Evolutionary conservation across 2,888 invertebrate genomes (phyloP).

Genomic region (Apotomis capreana): DNA sequence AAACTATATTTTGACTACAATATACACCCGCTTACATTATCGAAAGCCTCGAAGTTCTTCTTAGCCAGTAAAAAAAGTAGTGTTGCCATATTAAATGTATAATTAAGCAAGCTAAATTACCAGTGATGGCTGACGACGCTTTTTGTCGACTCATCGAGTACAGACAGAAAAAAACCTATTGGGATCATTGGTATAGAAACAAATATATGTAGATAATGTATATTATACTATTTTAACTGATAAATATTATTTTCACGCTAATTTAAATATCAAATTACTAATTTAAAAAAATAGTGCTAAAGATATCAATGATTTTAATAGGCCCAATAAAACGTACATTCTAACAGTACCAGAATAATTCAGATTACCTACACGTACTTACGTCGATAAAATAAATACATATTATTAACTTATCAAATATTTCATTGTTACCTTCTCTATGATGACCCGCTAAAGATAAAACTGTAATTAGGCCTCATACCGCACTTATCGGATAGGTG

Average conservation of each 20-base stretch:
- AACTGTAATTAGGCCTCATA: constrained; percentile 78
- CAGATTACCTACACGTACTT: constrained; percentile 52
- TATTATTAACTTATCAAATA: constrained; percentile 79
- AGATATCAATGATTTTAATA: background rate
- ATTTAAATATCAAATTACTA: too few relatives aligned
- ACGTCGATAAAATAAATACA: constrained; percentile 56
- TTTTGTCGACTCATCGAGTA: constrained; percentile 46
- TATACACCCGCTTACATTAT: background rate
- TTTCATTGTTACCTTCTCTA: constrained; percentile 66
- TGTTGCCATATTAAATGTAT: constrained; percentile 44
- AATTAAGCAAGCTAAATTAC: constrained; percentile 44
- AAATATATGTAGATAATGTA: background rate
- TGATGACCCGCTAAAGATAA: constrained; percentile 76
- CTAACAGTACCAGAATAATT: constrained; percentile 47
- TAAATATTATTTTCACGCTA: too few relatives aligned
- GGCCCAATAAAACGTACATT: background rate
- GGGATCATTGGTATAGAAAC: background rate
- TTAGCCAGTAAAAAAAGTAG: constrained; percentile 25
- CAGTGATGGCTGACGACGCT: constrained; percentile 37
- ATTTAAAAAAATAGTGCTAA: too few relatives aligned
- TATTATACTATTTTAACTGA: too few relatives aligned
- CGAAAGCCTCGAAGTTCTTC: background rate
- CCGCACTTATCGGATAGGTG: constrained; percentile 76
- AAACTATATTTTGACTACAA: constrained; percentile 14
- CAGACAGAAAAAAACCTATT: constrained; percentile 28